phyloP scores from a whole-genome alignment of 2,888 invertebrate genomes.

The Anthrax anthrax region DNA sequence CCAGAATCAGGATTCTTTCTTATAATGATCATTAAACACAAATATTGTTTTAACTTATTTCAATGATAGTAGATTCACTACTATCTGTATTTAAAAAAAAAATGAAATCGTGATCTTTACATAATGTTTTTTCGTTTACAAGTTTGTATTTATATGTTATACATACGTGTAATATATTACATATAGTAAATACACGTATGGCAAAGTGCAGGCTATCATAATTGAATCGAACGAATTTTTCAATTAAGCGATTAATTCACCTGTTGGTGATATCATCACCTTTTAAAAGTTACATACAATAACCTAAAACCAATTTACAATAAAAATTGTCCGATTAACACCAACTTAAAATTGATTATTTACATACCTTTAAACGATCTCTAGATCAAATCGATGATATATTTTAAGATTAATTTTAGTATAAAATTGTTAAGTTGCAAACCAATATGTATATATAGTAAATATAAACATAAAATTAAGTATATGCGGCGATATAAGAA shows the following conservation, averaged over 20 bases:
- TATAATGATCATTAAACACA: too few species aligned
- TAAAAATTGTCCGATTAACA: constrained; percentile 10
- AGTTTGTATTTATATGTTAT: not conserved
- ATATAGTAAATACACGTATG: too few species aligned
- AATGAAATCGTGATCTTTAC: constrained; percentile 1
- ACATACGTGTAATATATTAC: too few species aligned
- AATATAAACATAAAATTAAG: not conserved
- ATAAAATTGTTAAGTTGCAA: not conserved
- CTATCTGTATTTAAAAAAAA: too few species aligned
- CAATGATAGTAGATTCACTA: too few species aligned
- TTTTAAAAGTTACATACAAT: constrained; percentile 4
- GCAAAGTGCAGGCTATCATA: too few species aligned
- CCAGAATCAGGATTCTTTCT: not conserved
- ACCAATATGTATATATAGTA: not conserved
- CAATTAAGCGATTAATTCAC: constrained; percentile 9
- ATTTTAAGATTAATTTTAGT: constrained; percentile 2
- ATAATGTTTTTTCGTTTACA: not conserved
- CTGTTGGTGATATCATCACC: constrained; percentile 7
- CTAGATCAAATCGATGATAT: not conserved
- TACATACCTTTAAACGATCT: constrained; percentile 10
- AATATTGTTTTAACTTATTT: too few species aligned
- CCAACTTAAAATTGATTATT: constrained; percentile 13
- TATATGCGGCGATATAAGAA: not conserved
- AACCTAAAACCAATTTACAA: constrained; percentile 7
- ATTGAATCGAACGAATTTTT: constrained; percentile 5